Conservation (phyloP, 2,113 vertebrate genomes). For the Channa argus region DNA sequence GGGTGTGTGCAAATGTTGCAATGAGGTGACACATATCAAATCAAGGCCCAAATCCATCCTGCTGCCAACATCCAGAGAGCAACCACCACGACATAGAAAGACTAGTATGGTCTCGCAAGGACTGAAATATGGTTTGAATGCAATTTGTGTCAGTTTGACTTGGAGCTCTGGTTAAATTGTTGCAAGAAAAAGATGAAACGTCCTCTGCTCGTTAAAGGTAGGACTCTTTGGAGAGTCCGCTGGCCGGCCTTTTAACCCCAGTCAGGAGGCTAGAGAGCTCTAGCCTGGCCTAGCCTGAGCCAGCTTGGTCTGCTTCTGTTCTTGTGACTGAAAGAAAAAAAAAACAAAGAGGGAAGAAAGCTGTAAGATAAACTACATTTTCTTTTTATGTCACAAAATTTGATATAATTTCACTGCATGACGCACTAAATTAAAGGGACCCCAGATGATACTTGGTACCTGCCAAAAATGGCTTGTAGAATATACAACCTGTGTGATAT, state of each 20-base stretch:
- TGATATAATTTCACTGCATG: slow-evolving; percentile 3
- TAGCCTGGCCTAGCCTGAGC: slow-evolving; percentile 53
- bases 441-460: neutral
- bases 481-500: slow-evolving; percentile 22
- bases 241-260: slow-evolving; percentile 42
- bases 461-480: slow-evolving; percentile 8
- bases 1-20: slow-evolving; percentile 68
- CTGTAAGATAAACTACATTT: slow-evolving; percentile 12
- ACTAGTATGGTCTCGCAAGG: slow-evolving; percentile 35
- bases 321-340: slow-evolving; percentile 53
- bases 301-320: slow-evolving; percentile 37
- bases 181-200: slow-evolving; percentile 12
- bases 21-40: slow-evolving; percentile 70
- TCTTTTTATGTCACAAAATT: neutral
- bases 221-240: slow-evolving; percentile 9
- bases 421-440: neutral
- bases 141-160: slow-evolving; percentile 9
- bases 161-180: slow-evolving; percentile 9
- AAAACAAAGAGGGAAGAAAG: slow-evolving; percentile 2
- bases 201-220: neutral
- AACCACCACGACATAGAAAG: slow-evolving; percentile 64
- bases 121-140: slow-evolving; percentile 34
- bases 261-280: slow-evolving; percentile 50
- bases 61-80: slow-evolving; percentile 71
- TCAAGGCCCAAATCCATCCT: slow-evolving; percentile 84